phyloP scores from a whole-genome alignment of 2,888 invertebrate species.

The Apocheima hispidaria region DNA sequence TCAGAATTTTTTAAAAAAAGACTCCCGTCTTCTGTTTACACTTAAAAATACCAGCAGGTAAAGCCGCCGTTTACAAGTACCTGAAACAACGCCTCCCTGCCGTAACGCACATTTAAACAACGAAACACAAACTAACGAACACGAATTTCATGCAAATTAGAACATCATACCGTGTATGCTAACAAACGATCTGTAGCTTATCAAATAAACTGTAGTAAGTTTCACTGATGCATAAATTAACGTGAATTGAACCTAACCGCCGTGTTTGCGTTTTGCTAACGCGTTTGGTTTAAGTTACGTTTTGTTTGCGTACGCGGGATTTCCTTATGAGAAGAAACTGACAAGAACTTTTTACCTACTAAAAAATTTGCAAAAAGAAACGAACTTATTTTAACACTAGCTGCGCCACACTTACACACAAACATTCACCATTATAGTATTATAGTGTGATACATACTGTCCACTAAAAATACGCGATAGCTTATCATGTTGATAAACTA shows the following conservation, averaged over 20 bases:
- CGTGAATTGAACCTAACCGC: conserved; percentile 13
- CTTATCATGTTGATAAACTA: no score
- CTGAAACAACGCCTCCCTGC: background rate
- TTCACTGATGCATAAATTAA: conserved; percentile 34
- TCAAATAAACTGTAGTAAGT: conserved; percentile 33
- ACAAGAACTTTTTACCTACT: no score
- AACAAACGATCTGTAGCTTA: conserved; percentile 29
- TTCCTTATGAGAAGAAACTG: conserved; percentile 7
- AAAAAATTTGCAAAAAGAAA: no score
- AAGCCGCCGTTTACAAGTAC: background rate
- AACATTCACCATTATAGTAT: no score
- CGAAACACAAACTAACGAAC: conserved; percentile 33
- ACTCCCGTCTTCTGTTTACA: no score
- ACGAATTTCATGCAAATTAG: conserved; percentile 24
- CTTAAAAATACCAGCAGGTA: no score
- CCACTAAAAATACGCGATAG: no score
- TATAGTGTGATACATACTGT: no score
- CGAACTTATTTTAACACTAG: no score
- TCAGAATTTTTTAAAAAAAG: no score
- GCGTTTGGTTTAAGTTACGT: conserved; percentile 20
- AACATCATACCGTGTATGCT: conserved; percentile 21
- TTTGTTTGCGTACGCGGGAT: conserved; percentile 18
- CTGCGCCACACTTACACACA: no score
- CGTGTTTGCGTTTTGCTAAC: conserved; percentile 28
- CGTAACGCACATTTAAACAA: conserved; percentile 11